phyloP scores from a whole-genome alignment of 1,140 invertebrate genomes.

The Himalopsyche phryganea region DNA sequence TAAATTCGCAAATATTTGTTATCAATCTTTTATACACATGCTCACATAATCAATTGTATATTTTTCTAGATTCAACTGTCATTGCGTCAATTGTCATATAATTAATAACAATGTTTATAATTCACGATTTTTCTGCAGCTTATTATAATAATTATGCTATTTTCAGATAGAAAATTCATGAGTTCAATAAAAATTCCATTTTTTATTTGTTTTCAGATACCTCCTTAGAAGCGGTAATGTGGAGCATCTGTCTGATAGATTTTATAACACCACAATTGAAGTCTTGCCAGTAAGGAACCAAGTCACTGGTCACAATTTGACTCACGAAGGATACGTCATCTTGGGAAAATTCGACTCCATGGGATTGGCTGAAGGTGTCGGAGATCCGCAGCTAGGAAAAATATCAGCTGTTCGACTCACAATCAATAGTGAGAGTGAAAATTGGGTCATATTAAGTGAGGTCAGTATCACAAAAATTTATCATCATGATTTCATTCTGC shows the following conservation, averaged over 20 bases:
- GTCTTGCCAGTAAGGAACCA: conserved; percentile 60
- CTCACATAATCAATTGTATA: too few relatives aligned
- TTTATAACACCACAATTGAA: conserved; percentile 88
- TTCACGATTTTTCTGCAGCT: too few relatives aligned
- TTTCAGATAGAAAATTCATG: neutral
- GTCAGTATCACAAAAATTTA: too few relatives aligned
- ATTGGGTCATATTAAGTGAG: conserved; percentile 90
- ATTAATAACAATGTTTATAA: too few relatives aligned
- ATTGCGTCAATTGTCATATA: too few relatives aligned
- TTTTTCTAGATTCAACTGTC: too few relatives aligned
- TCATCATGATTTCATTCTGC: too few relatives aligned
- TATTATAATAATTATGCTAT: too few relatives aligned
- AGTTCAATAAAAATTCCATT: neutral
- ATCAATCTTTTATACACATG: too few relatives aligned
- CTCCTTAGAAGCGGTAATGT: conserved; percentile 88
- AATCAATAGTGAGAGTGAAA: conserved; percentile 77
- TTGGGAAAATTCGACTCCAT: conserved; percentile 74
- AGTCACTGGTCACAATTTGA: conserved; percentile 50
- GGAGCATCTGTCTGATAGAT: conserved; percentile 86
- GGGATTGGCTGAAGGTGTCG: conserved; percentile 71
- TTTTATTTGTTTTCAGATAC: conserved; percentile 62
- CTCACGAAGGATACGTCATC: conserved; percentile 67
- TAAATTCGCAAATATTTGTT: too few relatives aligned
- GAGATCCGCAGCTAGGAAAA: conserved; percentile 65
- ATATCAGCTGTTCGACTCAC: conserved; percentile 69